phyloP scores from a whole-genome alignment of 1,140 invertebrate genomes.

The Dryas iulia region DNA sequence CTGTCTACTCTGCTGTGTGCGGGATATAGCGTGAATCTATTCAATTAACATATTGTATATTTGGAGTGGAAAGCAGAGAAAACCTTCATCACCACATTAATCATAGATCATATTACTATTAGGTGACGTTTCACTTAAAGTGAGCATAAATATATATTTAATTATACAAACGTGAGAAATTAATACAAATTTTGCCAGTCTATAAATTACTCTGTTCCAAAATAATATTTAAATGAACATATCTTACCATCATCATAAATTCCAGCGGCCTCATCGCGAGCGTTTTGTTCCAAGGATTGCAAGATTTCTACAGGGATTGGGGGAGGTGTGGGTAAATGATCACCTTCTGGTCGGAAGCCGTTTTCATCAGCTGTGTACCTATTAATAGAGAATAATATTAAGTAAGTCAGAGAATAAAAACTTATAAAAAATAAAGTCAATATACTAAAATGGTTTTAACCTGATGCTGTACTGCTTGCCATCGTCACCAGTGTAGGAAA shows the following conservation, averaged over 20 bases:
- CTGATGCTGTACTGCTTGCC: slow-evolving; percentile 77
- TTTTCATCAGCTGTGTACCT: slow-evolving; percentile 91
- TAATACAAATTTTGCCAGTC: background rate
- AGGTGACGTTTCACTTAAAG: too few species aligned
- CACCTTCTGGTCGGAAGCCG: slow-evolving; percentile 87
- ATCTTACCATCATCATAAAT: slow-evolving; percentile 67
- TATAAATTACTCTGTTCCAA: background rate
- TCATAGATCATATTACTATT: too few species aligned
- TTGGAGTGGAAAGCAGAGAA: too few species aligned
- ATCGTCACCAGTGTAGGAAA: slow-evolving; percentile 81
- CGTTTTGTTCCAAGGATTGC: slow-evolving; percentile 67
- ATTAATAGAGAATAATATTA: slow-evolving; percentile 42
- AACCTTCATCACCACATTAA: too few species aligned
- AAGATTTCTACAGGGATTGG: slow-evolving; percentile 83
- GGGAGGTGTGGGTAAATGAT: slow-evolving; percentile 88
- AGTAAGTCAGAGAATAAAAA: background rate
- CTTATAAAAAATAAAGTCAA: background rate
- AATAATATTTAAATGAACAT: slow-evolving; percentile 16
- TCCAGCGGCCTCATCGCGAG: slow-evolving; percentile 68
- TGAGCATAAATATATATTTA: too few species aligned
- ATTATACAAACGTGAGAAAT: too few species aligned
- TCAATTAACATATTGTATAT: too few species aligned
- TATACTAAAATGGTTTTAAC: too few species aligned
- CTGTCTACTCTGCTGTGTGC: too few species aligned
- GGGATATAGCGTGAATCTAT: too few species aligned